Evolutionary conservation across 2,113 vertebrate species (phyloP), one percentile per base, ranked within the genome.

Genomic region (Murina feae): DNA sequence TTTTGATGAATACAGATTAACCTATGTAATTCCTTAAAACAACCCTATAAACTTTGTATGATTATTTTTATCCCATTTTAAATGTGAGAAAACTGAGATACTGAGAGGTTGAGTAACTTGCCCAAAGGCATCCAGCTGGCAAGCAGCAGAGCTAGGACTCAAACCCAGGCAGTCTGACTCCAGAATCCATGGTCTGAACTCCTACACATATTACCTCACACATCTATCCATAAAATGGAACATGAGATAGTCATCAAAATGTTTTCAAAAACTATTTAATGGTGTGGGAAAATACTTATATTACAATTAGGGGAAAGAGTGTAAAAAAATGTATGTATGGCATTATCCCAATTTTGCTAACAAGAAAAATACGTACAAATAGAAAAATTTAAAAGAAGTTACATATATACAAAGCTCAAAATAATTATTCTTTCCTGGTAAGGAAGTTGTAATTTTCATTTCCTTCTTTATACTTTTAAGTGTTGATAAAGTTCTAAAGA

Each of bases 401-500:
- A 88, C 4, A 68, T 30, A 88, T 12, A 82, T 25, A 5, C 32
- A 82, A 63, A 96, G 11, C 17, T 80, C 39, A 79, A 79, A 86
- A 53, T 71, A 81, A 78, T 88, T 71, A 83, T 66, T 14, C 28
- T 32, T 39, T 21, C 20, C 37, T 71, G 23, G 3, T 65, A 91
- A 49, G 71, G 5, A 84, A 88, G 28, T 21, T 66, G 37, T 18
- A 74, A 74, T 74, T 47, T 83, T 95, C 4, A 60, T 65, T 83
- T 79, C 42, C 9, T 86, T 21, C 39, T 92, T 49, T 80, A 63
- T 83, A 69, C 4, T 49, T 79, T 35, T 8, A 42, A 39, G 16
- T n/a, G 39, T 80, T 91, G 69, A 75, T 79, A 89, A 88, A 53
- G 9, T 90, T 95, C 44, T 95, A 83, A 68, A 32, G 28, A 91